Evolutionary conservation across 2,113 vertebrate species (phyloP).

Genomic region (Myxocyprinus asiaticus): DNA sequence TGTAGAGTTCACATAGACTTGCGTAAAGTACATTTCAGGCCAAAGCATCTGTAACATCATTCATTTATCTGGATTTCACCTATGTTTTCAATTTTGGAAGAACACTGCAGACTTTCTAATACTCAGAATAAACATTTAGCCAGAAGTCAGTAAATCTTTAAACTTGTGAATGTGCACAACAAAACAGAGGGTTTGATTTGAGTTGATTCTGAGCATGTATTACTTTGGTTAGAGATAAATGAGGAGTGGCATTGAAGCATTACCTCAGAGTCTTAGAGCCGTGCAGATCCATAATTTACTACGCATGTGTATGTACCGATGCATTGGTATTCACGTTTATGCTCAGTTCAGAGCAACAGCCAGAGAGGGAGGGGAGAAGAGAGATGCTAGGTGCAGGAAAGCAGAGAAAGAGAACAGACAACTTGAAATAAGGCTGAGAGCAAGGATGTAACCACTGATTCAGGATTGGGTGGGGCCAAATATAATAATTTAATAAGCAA

Average conservation of each 20-base stretch:
- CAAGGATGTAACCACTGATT: too few relatives aligned
- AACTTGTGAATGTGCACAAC: constrained; percentile 17
- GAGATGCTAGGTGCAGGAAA: neutral
- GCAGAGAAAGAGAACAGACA: neutral
- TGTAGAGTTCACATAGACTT: neutral
- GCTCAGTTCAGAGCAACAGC: constrained; percentile 26
- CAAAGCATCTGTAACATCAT: neutral
- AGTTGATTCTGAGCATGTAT: constrained; percentile 39
- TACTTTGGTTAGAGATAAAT: constrained; percentile 45
- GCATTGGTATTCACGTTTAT: constrained; percentile 38
- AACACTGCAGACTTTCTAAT: neutral
- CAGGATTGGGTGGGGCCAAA: too few relatives aligned
- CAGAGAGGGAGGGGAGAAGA: neutral
- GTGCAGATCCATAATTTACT: constrained; percentile 44
- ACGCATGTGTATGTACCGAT: constrained; percentile 21
- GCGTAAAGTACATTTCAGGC: neutral
- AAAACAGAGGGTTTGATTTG: constrained; percentile 12
- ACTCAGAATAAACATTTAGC: neutral
- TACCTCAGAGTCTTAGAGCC: constrained; percentile 24
- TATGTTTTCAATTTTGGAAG: neutral
- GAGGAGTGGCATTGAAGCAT: constrained; percentile 39
- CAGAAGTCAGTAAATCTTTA: neutral
- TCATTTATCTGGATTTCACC: neutral
- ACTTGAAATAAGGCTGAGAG: too few relatives aligned
- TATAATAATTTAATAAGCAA: too few relatives aligned